These are phyloP conservation scores for Catostylus mosaicus DNA, from an alignment of 30 jellyfish, hydroid and myxozoan genomes.

Conservation along the genomic window DNA sequence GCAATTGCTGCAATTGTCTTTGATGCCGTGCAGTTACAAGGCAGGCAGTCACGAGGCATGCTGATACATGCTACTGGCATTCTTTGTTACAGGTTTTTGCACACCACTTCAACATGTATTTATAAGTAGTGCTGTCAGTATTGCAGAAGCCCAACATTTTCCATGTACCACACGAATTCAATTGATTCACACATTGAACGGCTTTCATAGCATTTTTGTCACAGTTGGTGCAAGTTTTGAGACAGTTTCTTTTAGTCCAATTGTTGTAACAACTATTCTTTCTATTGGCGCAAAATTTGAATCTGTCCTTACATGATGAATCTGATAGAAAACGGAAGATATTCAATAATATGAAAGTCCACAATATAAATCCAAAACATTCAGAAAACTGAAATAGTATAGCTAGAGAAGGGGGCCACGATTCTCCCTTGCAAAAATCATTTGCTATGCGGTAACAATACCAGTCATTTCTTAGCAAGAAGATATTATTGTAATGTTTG, in stretches of 20 bases:
- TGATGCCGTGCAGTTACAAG: too few relatives aligned
- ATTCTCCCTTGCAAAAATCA: too few relatives aligned
- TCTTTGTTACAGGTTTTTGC: neutral
- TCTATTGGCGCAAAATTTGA: neutral
- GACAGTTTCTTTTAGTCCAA: slow-evolving; percentile 28
- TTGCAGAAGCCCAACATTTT: slow-evolving; percentile 36
- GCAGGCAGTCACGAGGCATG: too few relatives aligned
- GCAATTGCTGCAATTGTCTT: too few relatives aligned
- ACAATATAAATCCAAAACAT: too few relatives aligned
- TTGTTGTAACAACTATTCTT: neutral
- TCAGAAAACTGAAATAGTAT: too few relatives aligned
- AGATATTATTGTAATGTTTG: too few relatives aligned
- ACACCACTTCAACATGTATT: slow-evolving; percentile 19
- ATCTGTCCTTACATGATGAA: neutral
- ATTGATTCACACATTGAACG: neutral
- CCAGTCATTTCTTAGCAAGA: too few relatives aligned
- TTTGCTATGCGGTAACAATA: too few relatives aligned
- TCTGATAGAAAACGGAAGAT: neutral
- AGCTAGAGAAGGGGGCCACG: too few relatives aligned
- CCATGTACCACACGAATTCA: slow-evolving; percentile 25
- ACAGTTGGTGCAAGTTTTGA: neutral
- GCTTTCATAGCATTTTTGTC: neutral
- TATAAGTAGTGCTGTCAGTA: neutral
- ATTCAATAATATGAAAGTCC: neutral
- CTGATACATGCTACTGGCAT: slow-evolving; percentile 5